Base-by-base conservation (phyloP, 92 coral and sea anemone species). In the Epizoanthus ramosus region DNA sequence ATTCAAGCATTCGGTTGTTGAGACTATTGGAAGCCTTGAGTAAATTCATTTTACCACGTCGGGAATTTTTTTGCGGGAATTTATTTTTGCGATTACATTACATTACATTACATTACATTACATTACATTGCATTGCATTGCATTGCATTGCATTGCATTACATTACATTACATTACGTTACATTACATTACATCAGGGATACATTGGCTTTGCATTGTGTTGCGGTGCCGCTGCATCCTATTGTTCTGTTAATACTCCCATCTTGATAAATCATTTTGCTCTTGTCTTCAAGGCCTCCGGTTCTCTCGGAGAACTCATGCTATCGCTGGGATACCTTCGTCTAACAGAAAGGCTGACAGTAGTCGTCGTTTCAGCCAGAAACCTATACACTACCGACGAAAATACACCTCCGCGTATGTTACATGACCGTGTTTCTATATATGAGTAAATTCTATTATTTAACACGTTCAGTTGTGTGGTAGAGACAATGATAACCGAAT, bases 251-350 rank as follows among this genome's bases (percentile, higher is more conserved):
- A n/a, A n/a, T 63, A 25, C 18, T 2, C 2, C 28, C n/a, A 66
- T 41, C 53, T 45, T 45, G 53, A 45, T 45, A 45, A 45, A 45
- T 45, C 53, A 6, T 45, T 45, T 25, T 61, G 12, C 13, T 45
- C 28, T 85, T 66, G 45, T 22, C 31, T 82, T 79, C 14, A 52
- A 90, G 93, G 84, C 88, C 17, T 70, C 92, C 1, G 92, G 88
- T 59, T 82, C 61, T 10, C 83, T 88, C 47, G 99, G 99, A 31
- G 98, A 96, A 75, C 73, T 96, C 37, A 93, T 96, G 92, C 43
- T 96, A 56, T 96, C 99, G 35, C 86, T 96, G 64, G 99, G 99
- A 13, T 96, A 96, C 72, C 92, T 96, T n/a, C 90, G 96, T n/a
- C 74, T 96, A 56, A 89, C 98, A 17, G 96, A 96, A 79, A 88